Percentiles rank a stretch among this genome's conserved stretches.
Conservation (phyloP, 2,888 invertebrate species). For the Metopia argyrocephala region DNA sequence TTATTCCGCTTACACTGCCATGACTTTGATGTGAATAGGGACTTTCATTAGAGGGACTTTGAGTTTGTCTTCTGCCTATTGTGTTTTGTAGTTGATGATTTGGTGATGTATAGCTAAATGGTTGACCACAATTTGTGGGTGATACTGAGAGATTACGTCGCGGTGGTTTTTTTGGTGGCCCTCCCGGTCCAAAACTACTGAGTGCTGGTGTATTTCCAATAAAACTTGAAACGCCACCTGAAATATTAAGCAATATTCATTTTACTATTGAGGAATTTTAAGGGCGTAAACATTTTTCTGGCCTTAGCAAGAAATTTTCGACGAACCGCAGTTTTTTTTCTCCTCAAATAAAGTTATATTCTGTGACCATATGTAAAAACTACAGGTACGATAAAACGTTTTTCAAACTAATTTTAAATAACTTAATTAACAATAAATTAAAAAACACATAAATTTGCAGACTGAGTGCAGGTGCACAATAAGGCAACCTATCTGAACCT, state of each 20-base stretch:
- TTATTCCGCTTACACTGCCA: slow-evolving; percentile 71
- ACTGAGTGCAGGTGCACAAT: too few relatives aligned
- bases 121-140: slow-evolving; percentile 84
- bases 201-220: slow-evolving; percentile 66
- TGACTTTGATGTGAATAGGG: slow-evolving; percentile 74
- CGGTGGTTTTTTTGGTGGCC: slow-evolving; percentile 93
- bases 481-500: too few relatives aligned
- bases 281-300: too few relatives aligned
- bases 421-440: too few relatives aligned
- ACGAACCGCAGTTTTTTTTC: too few relatives aligned
- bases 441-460: too few relatives aligned
- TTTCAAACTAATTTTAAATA: too few relatives aligned
- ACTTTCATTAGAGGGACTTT: slow-evolving; percentile 70
- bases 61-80: slow-evolving; percentile 56
- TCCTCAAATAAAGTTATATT: too few relatives aligned
- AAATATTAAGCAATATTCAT: neutral
- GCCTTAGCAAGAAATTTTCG: too few relatives aligned
- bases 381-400: too few relatives aligned
- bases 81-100: slow-evolving; percentile 68
- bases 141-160: slow-evolving; percentile 91
- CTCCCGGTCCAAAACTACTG: slow-evolving; percentile 79
- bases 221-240: slow-evolving; percentile 68
- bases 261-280: too few relatives aligned
- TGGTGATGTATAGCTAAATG: slow-evolving; percentile 72
- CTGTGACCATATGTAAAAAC: too few relatives aligned